Percentiles rank a stretch among this genome's conserved stretches.
phyloP scores from a whole-genome alignment of 2,888 invertebrate genomes.

The Anthrax anthrax region DNA sequence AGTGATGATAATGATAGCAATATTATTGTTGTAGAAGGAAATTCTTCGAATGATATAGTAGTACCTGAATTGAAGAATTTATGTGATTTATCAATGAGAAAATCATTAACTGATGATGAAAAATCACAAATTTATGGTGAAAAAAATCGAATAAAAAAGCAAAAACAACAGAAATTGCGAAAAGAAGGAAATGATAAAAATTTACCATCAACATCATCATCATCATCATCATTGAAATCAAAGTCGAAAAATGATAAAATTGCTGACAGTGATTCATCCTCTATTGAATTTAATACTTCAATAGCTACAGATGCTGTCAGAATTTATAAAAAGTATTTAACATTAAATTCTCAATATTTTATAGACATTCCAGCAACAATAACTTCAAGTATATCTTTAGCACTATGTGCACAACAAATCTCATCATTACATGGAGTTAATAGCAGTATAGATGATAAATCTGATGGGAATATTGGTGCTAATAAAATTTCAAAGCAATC shows the following conservation, averaged over 20 bases:
- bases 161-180: slow-evolving; percentile 1
- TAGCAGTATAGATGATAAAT: not conserved
- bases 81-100: slow-evolving; percentile 31
- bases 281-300: slow-evolving; percentile 2
- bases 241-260: too few relatives aligned
- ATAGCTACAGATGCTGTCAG: slow-evolving; percentile 28
- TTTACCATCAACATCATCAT: not conserved
- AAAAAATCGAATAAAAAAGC: slow-evolving; percentile 20
- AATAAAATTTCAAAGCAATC: slow-evolving; percentile 5
- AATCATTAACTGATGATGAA: slow-evolving; percentile 33
- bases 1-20: not conserved
- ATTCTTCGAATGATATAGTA: not conserved
- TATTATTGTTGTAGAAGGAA: slow-evolving; percentile 11
- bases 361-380: slow-evolving; percentile 28
- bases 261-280: not conserved
- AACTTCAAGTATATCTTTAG: slow-evolving; percentile 27
- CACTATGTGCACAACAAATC: slow-evolving; percentile 19
- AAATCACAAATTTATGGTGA: slow-evolving; percentile 32
- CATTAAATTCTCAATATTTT: slow-evolving; percentile 23
- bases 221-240: too few relatives aligned
- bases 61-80: slow-evolving; percentile 30
- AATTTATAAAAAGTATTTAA: slow-evolving; percentile 33
- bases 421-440: too few relatives aligned
- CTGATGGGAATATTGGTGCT: not conserved
- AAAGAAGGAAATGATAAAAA: not conserved